Evolutionary conservation across 2,888 invertebrate species (phyloP), one percentile per base, ranked within the genome.

Genomic region (Odontothrips loti): DNA sequence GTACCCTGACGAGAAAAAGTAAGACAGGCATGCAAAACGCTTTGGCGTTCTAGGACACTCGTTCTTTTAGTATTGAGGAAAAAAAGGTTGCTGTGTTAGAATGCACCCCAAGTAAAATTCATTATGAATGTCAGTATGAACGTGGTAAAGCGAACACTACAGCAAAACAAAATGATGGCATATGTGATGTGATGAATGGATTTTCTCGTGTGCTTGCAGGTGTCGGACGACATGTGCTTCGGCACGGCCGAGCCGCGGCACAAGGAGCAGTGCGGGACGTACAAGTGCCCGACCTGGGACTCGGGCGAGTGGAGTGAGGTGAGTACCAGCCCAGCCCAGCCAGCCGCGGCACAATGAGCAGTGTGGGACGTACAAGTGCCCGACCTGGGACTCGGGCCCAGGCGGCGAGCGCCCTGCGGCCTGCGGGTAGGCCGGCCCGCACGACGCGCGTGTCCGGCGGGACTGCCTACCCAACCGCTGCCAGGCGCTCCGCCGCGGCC

Each of bases 201-300:
- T n/a, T 58, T 58, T 58, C 0, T 58, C 58, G 11, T 58, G 58
- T 15, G n/a, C 58, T 17, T 1, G 68, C 68, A 75, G 68, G 68
- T 75, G 23, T 27, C 68, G 68, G 68, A 75, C 68, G 68, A 75
- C 68, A 75, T 75, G 68, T 75, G 68, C 68, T 75, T 27, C 68
- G 68, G 68, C 27, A 11, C 68, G 68, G 68, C 68, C 68, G 27
- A 75, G 27, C 68, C 68, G 0, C 68, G 68, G 10, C 68, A 75
- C 68, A 75, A 75, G 68, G 68, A 75, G 68, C 68, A 8, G 68
- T 75, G 68, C 68, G 68, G 27, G 23, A 3, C 68, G 68, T 23
- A 75, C 8, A 75, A 75, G 23, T 75, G 68, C 10, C 68, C 68
- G 23, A 75, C 68, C 27, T 75, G 68, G 68, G 68, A 75, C 68